Conservation (phyloP, 1,140 invertebrate species). For the Drosophila ironensis region DNA sequence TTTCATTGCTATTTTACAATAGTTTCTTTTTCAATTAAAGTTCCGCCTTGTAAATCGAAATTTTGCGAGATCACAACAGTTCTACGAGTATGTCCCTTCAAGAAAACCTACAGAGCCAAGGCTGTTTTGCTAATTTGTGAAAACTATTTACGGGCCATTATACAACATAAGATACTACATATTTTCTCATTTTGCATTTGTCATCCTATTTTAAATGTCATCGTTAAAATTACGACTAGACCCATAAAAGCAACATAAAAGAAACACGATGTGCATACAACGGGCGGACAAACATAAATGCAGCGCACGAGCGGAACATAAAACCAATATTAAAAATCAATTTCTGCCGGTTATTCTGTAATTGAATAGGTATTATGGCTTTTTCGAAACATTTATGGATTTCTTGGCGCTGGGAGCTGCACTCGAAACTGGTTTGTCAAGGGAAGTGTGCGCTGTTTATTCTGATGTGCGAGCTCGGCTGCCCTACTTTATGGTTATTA, state of each 20-base stretch:
- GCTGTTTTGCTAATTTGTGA: background rate
- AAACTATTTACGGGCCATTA: background rate
- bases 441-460: background rate
- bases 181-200: background rate
- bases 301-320: constrained; percentile 13
- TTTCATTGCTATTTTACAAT: too few species aligned
- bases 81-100: background rate
- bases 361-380: background rate
- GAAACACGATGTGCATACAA: constrained; percentile 6
- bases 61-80: too few species aligned
- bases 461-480: background rate
- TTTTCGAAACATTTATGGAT: constrained; percentile 22
- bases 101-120: background rate
- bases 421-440: background rate
- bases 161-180: background rate
- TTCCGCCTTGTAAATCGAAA: background rate
- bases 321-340: constrained; percentile 24
- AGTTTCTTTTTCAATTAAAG: too few species aligned
- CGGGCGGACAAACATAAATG: background rate
- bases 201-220: constrained; percentile 17
- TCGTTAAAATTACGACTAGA: constrained; percentile 34
- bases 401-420: constrained; percentile 5
- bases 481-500: constrained; percentile 28
- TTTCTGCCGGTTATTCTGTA: constrained; percentile 2
- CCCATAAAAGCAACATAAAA: constrained; percentile 29